phyloP scores from a whole-genome alignment of 2,888 invertebrate species.

The Andrena bucephala region DNA sequence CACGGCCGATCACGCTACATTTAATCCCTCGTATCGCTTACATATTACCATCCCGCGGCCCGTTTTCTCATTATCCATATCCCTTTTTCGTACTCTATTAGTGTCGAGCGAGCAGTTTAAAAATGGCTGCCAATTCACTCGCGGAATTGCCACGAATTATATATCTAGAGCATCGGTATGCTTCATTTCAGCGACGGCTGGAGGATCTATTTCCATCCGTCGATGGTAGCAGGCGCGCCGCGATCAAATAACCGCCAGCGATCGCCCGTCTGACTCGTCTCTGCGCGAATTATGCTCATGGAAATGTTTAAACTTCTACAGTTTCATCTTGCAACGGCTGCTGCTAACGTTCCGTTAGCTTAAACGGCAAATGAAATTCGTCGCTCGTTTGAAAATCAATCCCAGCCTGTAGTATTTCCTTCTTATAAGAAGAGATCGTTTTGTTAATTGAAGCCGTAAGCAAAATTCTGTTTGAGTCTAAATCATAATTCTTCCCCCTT shows the following conservation, averaged over 20 bases:
- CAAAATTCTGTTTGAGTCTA: background rate
- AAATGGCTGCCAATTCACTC: slow-evolving; percentile 80
- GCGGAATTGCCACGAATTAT: slow-evolving; percentile 69
- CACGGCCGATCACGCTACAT: slow-evolving; percentile 66
- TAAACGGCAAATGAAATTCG: background rate
- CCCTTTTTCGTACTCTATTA: slow-evolving; percentile 67
- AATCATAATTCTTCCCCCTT: background rate
- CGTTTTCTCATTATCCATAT: slow-evolving; percentile 70
- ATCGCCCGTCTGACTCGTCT: slow-evolving; percentile 31
- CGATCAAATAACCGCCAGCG: slow-evolving; percentile 41
- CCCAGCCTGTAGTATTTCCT: background rate
- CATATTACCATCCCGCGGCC: slow-evolving; percentile 68
- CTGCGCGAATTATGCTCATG: background rate
- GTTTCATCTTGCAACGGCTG: no score
- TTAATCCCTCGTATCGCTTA: slow-evolving; percentile 65
- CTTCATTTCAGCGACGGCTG: slow-evolving; percentile 23
- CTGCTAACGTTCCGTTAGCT: background rate
- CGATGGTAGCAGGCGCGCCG: slow-evolving; percentile 38
- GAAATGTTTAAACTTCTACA: background rate
- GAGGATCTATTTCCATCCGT: slow-evolving; percentile 59
- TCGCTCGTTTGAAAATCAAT: background rate
- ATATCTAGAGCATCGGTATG: slow-evolving; percentile 62
- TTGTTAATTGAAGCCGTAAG: background rate
- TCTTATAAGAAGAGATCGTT: background rate
- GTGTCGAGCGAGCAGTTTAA: slow-evolving; percentile 81